Conservation (phyloP, 2,797 vertebrate species). For the Hafferia zeledoni region DNA sequence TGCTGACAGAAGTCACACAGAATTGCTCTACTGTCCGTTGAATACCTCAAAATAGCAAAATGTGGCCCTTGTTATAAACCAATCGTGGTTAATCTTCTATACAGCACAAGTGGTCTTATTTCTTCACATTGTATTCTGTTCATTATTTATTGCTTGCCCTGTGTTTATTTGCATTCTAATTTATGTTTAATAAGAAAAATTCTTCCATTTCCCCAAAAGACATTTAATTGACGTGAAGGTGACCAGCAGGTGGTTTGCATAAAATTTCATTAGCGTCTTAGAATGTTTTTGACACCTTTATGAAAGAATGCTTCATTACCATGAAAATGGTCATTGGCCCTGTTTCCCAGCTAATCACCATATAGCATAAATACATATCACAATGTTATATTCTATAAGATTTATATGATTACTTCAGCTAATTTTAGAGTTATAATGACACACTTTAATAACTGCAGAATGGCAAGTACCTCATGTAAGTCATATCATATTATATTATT, state of each 20-base stretch:
- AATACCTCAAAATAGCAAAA: not conserved
- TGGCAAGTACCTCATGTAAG: not conserved
- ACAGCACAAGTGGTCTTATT: not conserved
- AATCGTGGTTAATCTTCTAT: not conserved
- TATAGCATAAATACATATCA: not conserved
- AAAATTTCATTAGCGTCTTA: conserved; percentile 62
- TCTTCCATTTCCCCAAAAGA: conserved; percentile 19
- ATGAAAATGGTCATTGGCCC: conserved; percentile 34
- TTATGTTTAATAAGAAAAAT: conserved; percentile 31
- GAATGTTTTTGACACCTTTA: conserved; percentile 57
- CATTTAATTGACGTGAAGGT: conserved; percentile 58
- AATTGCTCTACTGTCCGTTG: not conserved
- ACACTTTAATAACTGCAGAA: not conserved
- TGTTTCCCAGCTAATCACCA: conserved; percentile 14
- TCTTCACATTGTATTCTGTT: not conserved
- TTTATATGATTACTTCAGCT: conserved; percentile 23
- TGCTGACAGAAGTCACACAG: not conserved
- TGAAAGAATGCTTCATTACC: conserved; percentile 54
- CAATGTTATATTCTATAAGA: not conserved
- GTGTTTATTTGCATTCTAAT: conserved; percentile 43
- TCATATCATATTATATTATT: not conserved
- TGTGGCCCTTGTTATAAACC: not conserved
- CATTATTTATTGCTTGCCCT: not conserved
- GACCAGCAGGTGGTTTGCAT: conserved; percentile 61
- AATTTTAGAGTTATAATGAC: conserved; percentile 13